Conservation (phyloP, 2,888 invertebrate species). For the Junonia oenone region DNA sequence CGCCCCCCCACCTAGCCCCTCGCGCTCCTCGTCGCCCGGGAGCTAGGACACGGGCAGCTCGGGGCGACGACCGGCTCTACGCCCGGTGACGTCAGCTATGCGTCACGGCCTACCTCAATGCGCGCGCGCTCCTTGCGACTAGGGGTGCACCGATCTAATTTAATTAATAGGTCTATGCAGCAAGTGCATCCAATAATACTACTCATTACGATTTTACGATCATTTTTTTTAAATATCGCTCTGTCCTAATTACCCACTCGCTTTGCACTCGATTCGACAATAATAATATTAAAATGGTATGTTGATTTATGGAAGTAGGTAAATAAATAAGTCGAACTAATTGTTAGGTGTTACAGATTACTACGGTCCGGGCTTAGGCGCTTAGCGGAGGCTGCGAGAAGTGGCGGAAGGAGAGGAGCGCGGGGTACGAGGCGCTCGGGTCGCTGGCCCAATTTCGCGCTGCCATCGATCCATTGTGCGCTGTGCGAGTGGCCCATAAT, state of each 20-base stretch:
- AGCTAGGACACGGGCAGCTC: slow-evolving; percentile 57
- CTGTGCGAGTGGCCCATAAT: slow-evolving; percentile 79
- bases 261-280: background rate
- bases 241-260: too few relatives aligned
- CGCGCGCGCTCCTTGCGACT: slow-evolving; percentile 70
- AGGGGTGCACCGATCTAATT: slow-evolving; percentile 69
- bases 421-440: slow-evolving; percentile 44
- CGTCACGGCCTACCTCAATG: slow-evolving; percentile 82
- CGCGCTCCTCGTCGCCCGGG: slow-evolving; percentile 45
- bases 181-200: background rate
- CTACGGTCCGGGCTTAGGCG: slow-evolving; percentile 12
- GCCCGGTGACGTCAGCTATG: slow-evolving; percentile 67
- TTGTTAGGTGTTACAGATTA: slow-evolving; percentile 4
- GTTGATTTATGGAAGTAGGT: background rate
- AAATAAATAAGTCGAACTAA: slow-evolving; percentile 24
- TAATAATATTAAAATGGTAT: background rate
- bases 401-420: slow-evolving; percentile 38
- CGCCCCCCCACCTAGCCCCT: slow-evolving; percentile 39
- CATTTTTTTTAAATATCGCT: background rate
- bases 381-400: slow-evolving; percentile 32
- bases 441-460: slow-evolving; percentile 74
- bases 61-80: slow-evolving; percentile 63
- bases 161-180: slow-evolving; percentile 41
- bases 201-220: background rate
- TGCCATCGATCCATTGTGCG: slow-evolving; percentile 80